Evolutionary conservation across 1,140 invertebrate species (phyloP).

Genomic region (Agrilus planipennis): DNA sequence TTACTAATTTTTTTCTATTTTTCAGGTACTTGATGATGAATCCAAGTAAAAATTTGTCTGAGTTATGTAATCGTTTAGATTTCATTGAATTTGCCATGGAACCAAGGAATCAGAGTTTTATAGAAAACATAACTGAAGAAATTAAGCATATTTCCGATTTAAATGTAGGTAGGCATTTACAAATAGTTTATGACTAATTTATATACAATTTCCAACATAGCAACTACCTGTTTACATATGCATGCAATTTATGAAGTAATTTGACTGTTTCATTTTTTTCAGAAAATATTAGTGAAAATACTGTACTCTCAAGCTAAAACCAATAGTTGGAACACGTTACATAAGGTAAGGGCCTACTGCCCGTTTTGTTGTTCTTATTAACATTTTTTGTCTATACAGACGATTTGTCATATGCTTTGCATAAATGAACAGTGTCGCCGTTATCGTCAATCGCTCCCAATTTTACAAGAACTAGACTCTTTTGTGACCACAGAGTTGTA

Average conservation of each 20-base stretch:
- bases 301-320: slow-evolving; percentile 46
- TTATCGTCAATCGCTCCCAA: slow-evolving; percentile 13
- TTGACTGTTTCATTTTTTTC: slow-evolving; percentile 19
- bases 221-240: too few relatives aligned
- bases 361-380: slow-evolving; percentile 2
- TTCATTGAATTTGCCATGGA: slow-evolving; percentile 49
- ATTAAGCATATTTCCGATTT: slow-evolving; percentile 47
- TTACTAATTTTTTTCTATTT: slow-evolving; percentile 1
- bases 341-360: slow-evolving; percentile 38
- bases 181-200: too few relatives aligned
- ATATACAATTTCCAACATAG: too few relatives aligned
- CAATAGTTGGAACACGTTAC: slow-evolving; percentile 53
- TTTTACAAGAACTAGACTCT: slow-evolving; percentile 20
- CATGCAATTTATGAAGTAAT: slow-evolving; percentile 27
- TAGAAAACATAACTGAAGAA: slow-evolving; percentile 42
- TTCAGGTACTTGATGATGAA: slow-evolving; percentile 44
- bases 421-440: slow-evolving; percentile 22
- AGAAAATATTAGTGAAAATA: slow-evolving; percentile 46
- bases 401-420: slow-evolving; percentile 25
- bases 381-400: slow-evolving; percentile 17
- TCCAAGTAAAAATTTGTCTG: slow-evolving; percentile 43
- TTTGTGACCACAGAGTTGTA: slow-evolving; percentile 21
- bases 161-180: slow-evolving; percentile 31
- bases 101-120: slow-evolving; percentile 42
- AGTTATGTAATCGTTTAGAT: slow-evolving; percentile 44